Percentiles rank a stretch among this genome's conserved stretches.
These are phyloP conservation scores for Lordiphosa collinella DNA, from an alignment of 1,140 invertebrate species.

Conservation along the genomic window DNA sequence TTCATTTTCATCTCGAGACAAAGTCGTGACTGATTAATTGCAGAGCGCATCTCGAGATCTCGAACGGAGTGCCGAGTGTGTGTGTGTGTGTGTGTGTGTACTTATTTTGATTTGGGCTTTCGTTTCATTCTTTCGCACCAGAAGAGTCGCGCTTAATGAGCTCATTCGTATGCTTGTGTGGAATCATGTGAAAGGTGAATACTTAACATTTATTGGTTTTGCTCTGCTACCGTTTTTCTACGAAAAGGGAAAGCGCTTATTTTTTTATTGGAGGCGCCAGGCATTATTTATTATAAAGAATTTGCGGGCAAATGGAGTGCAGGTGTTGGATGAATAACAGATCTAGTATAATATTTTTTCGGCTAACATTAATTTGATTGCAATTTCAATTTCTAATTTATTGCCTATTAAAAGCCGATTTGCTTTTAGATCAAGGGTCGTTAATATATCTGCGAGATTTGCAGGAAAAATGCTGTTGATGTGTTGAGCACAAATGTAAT, in stretches of 20 bases:
- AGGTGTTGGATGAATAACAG: constrained; percentile 8
- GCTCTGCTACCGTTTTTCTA: constrained; percentile 47
- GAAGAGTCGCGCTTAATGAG: constrained; percentile 46
- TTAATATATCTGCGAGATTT: no score
- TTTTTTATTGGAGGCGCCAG: constrained; percentile 43
- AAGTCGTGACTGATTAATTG: constrained; percentile 66
- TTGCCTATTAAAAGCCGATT: no score
- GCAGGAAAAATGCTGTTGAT: no score
- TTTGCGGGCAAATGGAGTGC: no score
- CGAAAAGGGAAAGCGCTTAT: constrained; percentile 51
- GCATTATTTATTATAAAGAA: no score
- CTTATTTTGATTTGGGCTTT: constrained; percentile 38
- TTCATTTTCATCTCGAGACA: constrained; percentile 32
- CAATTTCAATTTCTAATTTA: no score
- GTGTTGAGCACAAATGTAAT: no score
- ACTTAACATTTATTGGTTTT: constrained; percentile 31
- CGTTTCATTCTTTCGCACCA: constrained; percentile 35
- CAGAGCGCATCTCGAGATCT: constrained; percentile 28
- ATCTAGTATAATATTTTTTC: not conserved
- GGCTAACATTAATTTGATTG: no score
- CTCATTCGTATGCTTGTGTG: constrained; percentile 56
- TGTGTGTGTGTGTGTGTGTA: constrained; percentile 11
- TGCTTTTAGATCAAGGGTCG: no score
- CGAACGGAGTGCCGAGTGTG: constrained; percentile 5
- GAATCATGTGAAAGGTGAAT: constrained; percentile 64